phyloP scores from a whole-genome alignment of 2,113 vertebrate species.

The Archilochus colubris region DNA sequence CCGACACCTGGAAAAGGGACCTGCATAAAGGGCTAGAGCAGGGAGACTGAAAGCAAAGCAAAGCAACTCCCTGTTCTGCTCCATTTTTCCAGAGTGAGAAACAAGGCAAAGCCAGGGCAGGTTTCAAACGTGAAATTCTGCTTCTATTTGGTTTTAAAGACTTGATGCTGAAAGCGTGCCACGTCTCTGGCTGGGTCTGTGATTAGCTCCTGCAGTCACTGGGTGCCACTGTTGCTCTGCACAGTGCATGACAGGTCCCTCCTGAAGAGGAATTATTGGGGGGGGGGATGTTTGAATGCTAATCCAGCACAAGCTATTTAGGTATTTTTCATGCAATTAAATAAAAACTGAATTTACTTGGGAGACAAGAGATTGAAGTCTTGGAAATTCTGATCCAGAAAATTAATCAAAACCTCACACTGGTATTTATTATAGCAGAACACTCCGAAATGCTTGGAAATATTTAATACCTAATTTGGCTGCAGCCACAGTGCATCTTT shows the following conservation, averaged over 20 bases:
- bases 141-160: background rate
- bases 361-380: slow-evolving; percentile 18
- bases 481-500: slow-evolving; percentile 36
- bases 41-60: rapidly evolving
- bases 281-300: background rate
- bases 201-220: slow-evolving; percentile 46
- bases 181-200: background rate
- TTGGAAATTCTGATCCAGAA: slow-evolving; percentile 52
- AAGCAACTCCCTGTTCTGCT: rapidly evolving
- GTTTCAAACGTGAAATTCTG: background rate
- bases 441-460: slow-evolving; percentile 36
- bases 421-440: slow-evolving; percentile 48
- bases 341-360: slow-evolving; percentile 38
- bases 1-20: slow-evolving; percentile 80
- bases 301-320: slow-evolving; percentile 26
- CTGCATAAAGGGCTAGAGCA: background rate
- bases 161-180: background rate
- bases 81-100: background rate
- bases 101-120: background rate
- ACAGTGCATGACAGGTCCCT: background rate
- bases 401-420: slow-evolving; percentile 47
- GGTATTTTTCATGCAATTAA: slow-evolving; percentile 48
- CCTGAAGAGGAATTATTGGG: background rate
- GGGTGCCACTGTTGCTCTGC: slow-evolving; percentile 69
- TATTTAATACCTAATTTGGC: slow-evolving; percentile 67